phyloP scores from a whole-genome alignment of 2,113 vertebrate genomes.

The Antennarius striatus region DNA sequence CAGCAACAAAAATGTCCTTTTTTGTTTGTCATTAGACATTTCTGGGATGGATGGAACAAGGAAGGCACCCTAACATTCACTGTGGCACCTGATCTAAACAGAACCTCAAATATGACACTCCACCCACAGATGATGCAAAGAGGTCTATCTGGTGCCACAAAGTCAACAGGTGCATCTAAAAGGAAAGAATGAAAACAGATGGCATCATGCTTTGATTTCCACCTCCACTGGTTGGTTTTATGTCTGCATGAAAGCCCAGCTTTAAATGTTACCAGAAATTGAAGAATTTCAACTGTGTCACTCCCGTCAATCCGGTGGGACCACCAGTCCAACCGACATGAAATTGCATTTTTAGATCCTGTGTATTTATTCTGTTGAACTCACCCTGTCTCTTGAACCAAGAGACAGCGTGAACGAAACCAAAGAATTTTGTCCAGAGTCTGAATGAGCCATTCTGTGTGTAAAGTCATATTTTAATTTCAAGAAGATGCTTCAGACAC shows the following conservation, averaged over 20 bases:
- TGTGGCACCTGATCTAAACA: conserved; percentile 4
- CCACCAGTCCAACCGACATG: conserved; percentile 13
- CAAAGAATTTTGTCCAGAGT: conserved; percentile 27
- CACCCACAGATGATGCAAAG: not conserved
- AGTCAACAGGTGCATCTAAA: conserved; percentile 1
- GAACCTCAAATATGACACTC: not conserved
- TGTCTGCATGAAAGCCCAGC: conserved; percentile 6
- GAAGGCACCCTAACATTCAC: not conserved
- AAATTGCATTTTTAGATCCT: conserved; percentile 24
- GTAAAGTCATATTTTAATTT: conserved; percentile 47
- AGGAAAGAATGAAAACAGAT: not conserved
- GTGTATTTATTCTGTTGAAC: conserved; percentile 17
- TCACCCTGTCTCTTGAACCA: conserved; percentile 13
- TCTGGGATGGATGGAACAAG: conserved; percentile 4
- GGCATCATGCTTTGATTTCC: conserved; percentile 1
- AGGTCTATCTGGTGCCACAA: conserved; percentile 2
- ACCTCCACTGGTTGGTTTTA: not conserved
- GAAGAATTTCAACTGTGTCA: conserved; percentile 3
- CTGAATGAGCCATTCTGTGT: conserved; percentile 47
- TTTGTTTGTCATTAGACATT: conserved; percentile 6
- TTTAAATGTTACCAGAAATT: conserved; percentile 19
- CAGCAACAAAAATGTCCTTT: not conserved
- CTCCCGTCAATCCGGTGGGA: conserved; percentile 12
- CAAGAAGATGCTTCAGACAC: conserved; percentile 21
- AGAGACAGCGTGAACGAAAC: conserved; percentile 14